phyloP scores from a whole-genome alignment of 2,113 vertebrate genomes.

The Tylochromis polylepis region DNA sequence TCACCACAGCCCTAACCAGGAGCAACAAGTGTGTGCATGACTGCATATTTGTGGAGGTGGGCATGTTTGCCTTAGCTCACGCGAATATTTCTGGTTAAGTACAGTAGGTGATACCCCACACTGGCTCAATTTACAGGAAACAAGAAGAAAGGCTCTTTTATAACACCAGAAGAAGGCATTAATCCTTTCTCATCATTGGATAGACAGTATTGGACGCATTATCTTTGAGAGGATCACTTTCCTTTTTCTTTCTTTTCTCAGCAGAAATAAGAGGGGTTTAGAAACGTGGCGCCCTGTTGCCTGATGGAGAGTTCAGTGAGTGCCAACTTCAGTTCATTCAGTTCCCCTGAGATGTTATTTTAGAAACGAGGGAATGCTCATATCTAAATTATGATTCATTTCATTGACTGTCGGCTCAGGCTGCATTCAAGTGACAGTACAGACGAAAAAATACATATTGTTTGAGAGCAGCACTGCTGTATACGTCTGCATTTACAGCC shows the following conservation, averaged over 20 bases:
- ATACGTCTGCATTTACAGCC: slow-evolving; percentile 24
- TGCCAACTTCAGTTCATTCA: background rate
- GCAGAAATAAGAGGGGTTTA: background rate
- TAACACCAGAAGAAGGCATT: background rate
- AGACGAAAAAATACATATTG: slow-evolving; percentile 29
- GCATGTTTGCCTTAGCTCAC: slow-evolving; percentile 50
- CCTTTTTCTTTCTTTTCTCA: background rate
- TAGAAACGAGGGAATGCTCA: background rate
- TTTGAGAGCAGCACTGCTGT: background rate
- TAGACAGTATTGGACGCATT: background rate
- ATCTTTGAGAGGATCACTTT: background rate
- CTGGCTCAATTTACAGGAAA: background rate
- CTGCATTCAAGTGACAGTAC: slow-evolving; percentile 24
- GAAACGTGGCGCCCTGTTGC: slow-evolving; percentile 7
- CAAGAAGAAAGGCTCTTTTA: background rate
- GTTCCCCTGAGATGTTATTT: background rate
- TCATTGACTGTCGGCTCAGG: background rate
- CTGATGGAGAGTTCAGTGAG: background rate
- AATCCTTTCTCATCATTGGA: background rate
- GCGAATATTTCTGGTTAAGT: background rate
- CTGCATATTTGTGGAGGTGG: slow-evolving; percentile 67
- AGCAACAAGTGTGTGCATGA: slow-evolving; percentile 64
- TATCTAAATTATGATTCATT: slow-evolving; percentile 41
- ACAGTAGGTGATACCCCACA: background rate
- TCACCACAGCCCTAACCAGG: slow-evolving; percentile 6